Conservation (phyloP, 2,888 invertebrate species). For the Mesodorylaimus sp. region DNA sequence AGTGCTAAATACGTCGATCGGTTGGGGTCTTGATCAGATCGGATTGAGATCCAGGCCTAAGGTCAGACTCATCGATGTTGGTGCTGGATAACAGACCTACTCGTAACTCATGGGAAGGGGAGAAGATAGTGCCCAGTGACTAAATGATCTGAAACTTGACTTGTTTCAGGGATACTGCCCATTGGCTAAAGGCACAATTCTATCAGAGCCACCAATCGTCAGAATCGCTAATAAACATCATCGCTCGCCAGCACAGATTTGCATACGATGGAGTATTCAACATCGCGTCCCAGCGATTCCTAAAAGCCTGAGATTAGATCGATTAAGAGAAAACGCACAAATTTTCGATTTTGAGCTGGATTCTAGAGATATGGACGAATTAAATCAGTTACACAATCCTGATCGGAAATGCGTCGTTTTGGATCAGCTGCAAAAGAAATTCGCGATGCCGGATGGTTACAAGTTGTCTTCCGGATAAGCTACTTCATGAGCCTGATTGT, state of each 20-base stretch:
- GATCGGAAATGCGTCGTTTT: slow-evolving; percentile 23
- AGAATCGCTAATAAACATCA: slow-evolving; percentile 22
- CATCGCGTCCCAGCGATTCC: slow-evolving; percentile 32
- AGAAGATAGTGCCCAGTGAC: too few species aligned
- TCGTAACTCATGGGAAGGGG: too few species aligned
- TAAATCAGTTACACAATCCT: slow-evolving; percentile 18
- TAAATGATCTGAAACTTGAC: neutral
- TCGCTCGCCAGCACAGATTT: slow-evolving; percentile 30
- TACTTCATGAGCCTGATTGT: too few species aligned
- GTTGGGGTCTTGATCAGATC: too few species aligned
- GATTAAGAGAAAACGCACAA: slow-evolving; percentile 28
- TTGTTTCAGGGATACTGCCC: slow-evolving; percentile 32
- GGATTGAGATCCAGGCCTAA: too few species aligned
- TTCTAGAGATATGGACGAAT: slow-evolving; percentile 15
- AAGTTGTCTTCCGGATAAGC: too few species aligned
- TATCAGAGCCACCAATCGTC: slow-evolving; percentile 23
- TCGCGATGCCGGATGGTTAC: slow-evolving; percentile 30
- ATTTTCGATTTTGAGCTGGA: slow-evolving; percentile 26
- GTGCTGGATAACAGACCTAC: too few species aligned
- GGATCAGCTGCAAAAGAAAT: slow-evolving; percentile 23
- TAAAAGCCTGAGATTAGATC: slow-evolving; percentile 27
- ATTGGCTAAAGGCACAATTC: slow-evolving; percentile 30
- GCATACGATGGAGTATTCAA: slow-evolving; percentile 33
- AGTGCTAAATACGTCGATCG: too few species aligned
- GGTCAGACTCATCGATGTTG: too few species aligned